Conservation (phyloP, 2,888 invertebrate genomes). For the Apotomis capreana region DNA sequence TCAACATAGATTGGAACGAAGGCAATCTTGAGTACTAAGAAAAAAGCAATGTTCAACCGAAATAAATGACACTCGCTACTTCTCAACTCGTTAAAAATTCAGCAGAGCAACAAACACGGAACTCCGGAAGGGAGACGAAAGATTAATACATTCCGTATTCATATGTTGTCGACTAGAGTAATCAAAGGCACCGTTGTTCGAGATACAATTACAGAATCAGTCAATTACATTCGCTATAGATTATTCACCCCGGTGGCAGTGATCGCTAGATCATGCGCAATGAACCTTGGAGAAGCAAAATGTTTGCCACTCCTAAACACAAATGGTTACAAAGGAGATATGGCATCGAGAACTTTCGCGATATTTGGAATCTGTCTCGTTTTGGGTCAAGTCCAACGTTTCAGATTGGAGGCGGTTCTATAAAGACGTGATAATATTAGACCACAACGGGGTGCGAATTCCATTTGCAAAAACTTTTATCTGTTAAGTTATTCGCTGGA, state of each 20-base stretch:
- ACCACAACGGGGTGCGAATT: slow-evolving; percentile 24
- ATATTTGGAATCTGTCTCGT: neutral
- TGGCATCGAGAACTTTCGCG: neutral
- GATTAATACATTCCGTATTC: slow-evolving; percentile 24
- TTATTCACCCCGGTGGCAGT: slow-evolving; percentile 61
- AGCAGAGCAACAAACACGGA: neutral
- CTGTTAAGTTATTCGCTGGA: slow-evolving; percentile 19
- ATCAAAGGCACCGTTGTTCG: slow-evolving; percentile 25
- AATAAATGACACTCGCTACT: neutral
- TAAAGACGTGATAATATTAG: slow-evolving; percentile 28
- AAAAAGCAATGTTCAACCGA: neutral
- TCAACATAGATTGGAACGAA: no score
- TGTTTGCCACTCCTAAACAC: neutral
- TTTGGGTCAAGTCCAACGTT: slow-evolving; percentile 33
- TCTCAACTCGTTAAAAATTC: neutral
- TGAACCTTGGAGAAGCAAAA: slow-evolving; percentile 52
- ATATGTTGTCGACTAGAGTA: slow-evolving; percentile 17
- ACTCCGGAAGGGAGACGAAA: slow-evolving; percentile 14
- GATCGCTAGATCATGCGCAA: slow-evolving; percentile 62
- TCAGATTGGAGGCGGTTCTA: slow-evolving; percentile 28
- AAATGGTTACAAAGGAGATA: neutral
- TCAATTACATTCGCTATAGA: slow-evolving; percentile 58
- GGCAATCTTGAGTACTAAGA: neutral
- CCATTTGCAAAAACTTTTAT: slow-evolving; percentile 14
- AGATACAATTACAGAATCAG: slow-evolving; percentile 35